Base-by-base conservation (phyloP, 2,888 invertebrate species). In the Oligia latruncula region DNA sequence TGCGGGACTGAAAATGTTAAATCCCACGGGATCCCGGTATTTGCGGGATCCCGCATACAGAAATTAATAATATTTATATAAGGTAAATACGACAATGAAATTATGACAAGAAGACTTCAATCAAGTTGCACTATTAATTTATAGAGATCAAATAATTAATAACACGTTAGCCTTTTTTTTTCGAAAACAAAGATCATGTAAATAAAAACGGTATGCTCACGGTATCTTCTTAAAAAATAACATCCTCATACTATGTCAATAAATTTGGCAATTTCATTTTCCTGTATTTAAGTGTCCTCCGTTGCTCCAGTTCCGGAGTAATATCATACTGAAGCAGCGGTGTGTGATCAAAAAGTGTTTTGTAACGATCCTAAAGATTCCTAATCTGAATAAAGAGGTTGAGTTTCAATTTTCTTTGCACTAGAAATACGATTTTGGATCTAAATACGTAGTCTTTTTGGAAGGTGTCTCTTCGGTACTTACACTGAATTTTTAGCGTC, bases 291-390 rank as follows among this genome's bases (percentile, higher is more conserved):
- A 73, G 43, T 80, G 11, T 52, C 40, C 40, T 81, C 65, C 29
- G 46, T 35, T 81, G 62, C 43, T 70, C 72, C 82, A 73, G 46
- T 82, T 85, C 35, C 72, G 46, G 29, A 20, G 58, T 55, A 84
- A 58, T 77, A 77, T 60, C 71, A 67, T 62, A 65, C 23, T 64
- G 46, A 2, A 71, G 29, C 40, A 68, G 65, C 43, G 64, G 71
- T 67, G 74, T 83, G 66, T 80, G 76, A 84, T 84, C 85, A 77
- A 85, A 84, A 78, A 85, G 29, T 82, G 49, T 75, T 84, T 81
- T 78, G 66, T 60, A 52, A 71, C 71, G 55, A 72, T 23, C 60
- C 29, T 29, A 29, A 29, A 29, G 35, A 35, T 35, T 29, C 3
- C 40, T 70, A 55, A 81, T 72, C 49, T 78, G 72, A 84, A 77